Evolutionary conservation across 2,888 invertebrate species (phyloP).

Genomic region (Enchytraeus crypticus): DNA sequence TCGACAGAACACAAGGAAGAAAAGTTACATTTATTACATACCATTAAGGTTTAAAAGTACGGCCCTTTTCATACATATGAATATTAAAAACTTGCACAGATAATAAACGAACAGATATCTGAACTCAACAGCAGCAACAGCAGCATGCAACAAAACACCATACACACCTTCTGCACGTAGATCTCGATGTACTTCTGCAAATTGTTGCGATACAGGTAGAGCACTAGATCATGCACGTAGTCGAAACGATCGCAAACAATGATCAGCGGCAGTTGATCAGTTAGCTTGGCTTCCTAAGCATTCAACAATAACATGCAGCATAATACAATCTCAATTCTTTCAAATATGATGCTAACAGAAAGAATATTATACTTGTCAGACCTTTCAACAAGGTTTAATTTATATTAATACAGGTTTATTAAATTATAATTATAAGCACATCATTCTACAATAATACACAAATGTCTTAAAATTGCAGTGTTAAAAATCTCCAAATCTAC

Average conservation of each 20-base stretch:
- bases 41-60: neutral
- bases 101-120: neutral
- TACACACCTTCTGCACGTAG: constrained; percentile 86
- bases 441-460: no score
- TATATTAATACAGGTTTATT: no score
- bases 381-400: no score
- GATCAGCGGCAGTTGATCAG: constrained; percentile 94
- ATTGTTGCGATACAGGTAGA: constrained; percentile 94
- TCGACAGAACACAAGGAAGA: no score
- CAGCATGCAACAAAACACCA: no score
- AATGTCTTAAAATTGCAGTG: no score
- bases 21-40: neutral
- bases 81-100: neutral
- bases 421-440: no score
- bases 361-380: no score
- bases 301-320: neutral
- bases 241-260: constrained; percentile 99
- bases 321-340: neutral
- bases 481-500: no score
- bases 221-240: constrained; percentile 95
- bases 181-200: constrained; percentile 99
- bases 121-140: neutral
- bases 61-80: neutral
- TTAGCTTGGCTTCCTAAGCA: constrained; percentile 77
- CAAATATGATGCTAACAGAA: neutral